phyloP scores from a whole-genome alignment of 1,140 invertebrate genomes.

The Bathynomus jamesi region DNA sequence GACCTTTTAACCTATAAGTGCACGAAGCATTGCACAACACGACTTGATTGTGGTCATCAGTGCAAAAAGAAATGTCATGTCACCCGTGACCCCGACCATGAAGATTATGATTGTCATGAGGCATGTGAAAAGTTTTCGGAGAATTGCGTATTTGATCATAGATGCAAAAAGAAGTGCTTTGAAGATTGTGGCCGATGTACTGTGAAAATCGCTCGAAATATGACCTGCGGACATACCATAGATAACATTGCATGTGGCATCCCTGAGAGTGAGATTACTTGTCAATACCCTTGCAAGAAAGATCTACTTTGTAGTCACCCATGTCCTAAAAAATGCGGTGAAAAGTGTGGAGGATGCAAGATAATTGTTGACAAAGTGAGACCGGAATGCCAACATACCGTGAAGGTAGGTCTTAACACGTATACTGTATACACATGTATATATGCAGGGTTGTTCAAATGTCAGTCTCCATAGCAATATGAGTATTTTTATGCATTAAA shows the following conservation, averaged over 20 bases:
- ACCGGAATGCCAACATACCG: conserved; percentile 34
- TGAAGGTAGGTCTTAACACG: background rate
- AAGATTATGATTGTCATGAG: background rate
- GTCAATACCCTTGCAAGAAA: background rate
- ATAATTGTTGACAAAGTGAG: conserved; percentile 45
- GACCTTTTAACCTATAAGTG: background rate
- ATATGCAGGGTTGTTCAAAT: too few relatives aligned
- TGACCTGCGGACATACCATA: conserved; percentile 9
- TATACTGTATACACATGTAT: background rate
- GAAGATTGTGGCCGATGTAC: conserved; percentile 20
- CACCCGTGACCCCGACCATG: background rate
- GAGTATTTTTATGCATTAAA: too few relatives aligned
- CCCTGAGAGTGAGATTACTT: background rate
- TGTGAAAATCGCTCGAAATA: background rate
- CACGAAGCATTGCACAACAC: background rate
- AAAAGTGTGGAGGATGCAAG: conserved; percentile 41
- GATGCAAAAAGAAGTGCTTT: conserved; percentile 49
- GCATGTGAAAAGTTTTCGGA: background rate
- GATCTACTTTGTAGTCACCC: background rate
- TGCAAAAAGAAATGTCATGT: conserved; percentile 6
- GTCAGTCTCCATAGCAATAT: too few relatives aligned
- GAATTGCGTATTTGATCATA: conserved; percentile 15
- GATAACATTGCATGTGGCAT: background rate
- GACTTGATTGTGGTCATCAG: conserved; percentile 10
- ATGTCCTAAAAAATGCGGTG: conserved; percentile 38